Base-by-base conservation (phyloP, 2,888 invertebrate species). In the Allophyes oxyacanthae region DNA sequence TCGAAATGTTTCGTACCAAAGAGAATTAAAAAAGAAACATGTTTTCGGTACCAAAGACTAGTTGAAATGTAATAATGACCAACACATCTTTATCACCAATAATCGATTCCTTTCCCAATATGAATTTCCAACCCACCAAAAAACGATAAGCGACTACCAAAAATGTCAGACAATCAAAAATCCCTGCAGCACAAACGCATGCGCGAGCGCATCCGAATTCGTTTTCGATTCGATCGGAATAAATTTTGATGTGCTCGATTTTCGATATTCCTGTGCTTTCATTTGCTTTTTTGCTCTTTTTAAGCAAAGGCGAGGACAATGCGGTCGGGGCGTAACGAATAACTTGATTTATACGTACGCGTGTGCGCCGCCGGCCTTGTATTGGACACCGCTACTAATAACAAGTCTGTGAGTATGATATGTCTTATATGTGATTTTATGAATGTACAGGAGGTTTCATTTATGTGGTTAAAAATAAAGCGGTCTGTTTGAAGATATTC, bases 271-370 rank as follows among this genome's bases (percentile, higher is more conserved):
- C 65, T 75, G 78, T 77, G n/a, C 79, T 85, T 84, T 82, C 64
- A 56, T 75, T 77, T 76, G 45, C 79, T 86, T 85, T 83, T 84
- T 82, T 66, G 36, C 71, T 80, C 73, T 81, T 83, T 82, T 73
- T 72, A 56, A 79, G 80, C 82, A 76, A 83, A 84, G 79, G 80
- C 85, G 84, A 86, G 90, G 88, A 90, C 90, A 91, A 91, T 90
- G 89, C 83, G 78, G 85, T 82, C 81, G 81, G 84, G 84, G 88
- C 89, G 89, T 87, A 90, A 87, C 91, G 91, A 89, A 91, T 90
- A 89, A 87, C 85, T 87, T 90, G 89, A 88, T 91, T 89, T 89
- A 90, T 88, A 88, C 85, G 86, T 86, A 86, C 73, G 78, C 83
- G 81, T 86, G 85, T 84, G 63, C 75, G 83, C 85, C 82, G 81